A percentile compares a stretch with the other conserved stretches of the same genome.
phyloP scores from a whole-genome alignment of 2,797 vertebrate genomes.

The Coluber constrictor region DNA sequence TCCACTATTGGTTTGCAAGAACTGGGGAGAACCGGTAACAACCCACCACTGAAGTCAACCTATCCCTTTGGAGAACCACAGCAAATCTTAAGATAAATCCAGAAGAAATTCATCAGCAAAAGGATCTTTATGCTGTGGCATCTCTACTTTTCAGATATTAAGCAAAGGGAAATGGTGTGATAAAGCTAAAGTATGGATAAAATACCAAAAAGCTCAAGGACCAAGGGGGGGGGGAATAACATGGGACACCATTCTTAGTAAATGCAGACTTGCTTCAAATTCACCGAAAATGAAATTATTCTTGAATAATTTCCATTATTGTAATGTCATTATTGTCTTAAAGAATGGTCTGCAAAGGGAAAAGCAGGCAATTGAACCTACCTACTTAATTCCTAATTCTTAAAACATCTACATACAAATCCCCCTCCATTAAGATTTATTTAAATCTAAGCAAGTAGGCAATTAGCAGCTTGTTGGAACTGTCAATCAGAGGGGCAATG shows the following conservation, averaged over 20 bases:
- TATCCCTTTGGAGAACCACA: background rate
- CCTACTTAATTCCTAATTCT: slow-evolving; percentile 54
- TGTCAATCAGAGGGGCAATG: slow-evolving; percentile 58
- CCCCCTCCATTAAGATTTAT: slow-evolving; percentile 53
- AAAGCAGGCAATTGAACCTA: slow-evolving; percentile 46
- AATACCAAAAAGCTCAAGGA: background rate
- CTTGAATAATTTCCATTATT: slow-evolving; percentile 26
- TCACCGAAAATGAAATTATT: slow-evolving; percentile 17
- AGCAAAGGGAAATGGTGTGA: background rate
- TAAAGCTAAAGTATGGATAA: background rate
- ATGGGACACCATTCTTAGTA: background rate
- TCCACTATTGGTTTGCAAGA: too few relatives aligned
- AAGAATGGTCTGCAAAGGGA: slow-evolving; percentile 36
- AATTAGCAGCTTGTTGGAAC: slow-evolving; percentile 63
- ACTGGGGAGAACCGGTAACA: too few relatives aligned
- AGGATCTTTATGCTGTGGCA: background rate
- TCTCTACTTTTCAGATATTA: background rate
- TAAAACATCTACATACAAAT: slow-evolving; percentile 58
- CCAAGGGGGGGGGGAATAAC: background rate
- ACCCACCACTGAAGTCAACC: too few relatives aligned
- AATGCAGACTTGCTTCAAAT: slow-evolving; percentile 25
- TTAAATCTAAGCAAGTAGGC: slow-evolving; percentile 63
- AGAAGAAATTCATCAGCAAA: background rate
- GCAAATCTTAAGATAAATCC: too few relatives aligned
- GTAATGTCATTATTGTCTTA: background rate